These are phyloP conservation scores for Cherax quadricarinatus DNA, from an alignment of 1,140 invertebrate genomes.

Conservation along the genomic window DNA sequence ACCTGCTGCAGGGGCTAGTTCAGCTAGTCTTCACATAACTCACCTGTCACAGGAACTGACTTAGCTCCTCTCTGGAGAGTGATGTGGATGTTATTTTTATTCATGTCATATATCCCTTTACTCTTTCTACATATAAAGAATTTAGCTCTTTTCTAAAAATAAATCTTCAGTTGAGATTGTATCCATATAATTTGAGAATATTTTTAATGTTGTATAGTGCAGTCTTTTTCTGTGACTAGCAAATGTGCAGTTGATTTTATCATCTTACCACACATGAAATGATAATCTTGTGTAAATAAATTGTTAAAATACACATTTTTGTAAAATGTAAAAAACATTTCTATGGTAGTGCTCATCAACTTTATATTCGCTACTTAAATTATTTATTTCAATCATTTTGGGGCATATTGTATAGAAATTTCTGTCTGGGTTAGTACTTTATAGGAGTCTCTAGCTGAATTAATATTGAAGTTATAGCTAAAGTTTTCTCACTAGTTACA, in stretches of 20 bases:
- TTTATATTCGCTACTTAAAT: background rate
- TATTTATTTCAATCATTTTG: background rate
- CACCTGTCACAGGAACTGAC: background rate
- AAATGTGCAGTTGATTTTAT: constrained; percentile 39
- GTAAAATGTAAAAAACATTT: background rate
- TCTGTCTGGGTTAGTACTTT: background rate
- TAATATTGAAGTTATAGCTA: too few relatives aligned
- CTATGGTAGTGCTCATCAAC: background rate
- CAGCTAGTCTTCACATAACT: background rate
- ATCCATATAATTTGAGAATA: background rate
- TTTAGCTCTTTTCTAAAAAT: background rate
- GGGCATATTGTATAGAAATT: background rate
- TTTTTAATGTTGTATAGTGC: background rate
- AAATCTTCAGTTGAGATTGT: too few relatives aligned
- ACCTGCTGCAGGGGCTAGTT: background rate
- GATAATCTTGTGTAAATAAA: constrained; percentile 9
- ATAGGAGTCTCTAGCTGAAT: too few relatives aligned
- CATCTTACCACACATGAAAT: constrained; percentile 1
- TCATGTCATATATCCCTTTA: background rate
- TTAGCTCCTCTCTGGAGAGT: background rate
- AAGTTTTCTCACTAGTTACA: too few relatives aligned
- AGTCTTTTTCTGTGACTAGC: constrained; percentile 10
- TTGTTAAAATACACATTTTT: constrained; percentile 26
- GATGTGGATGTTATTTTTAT: background rate
- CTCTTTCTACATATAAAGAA: background rate